A percentile compares a stretch with the other conserved stretches of the same genome.
phyloP scores from a whole-genome alignment of 2,888 invertebrate genomes.

The Anorthoa munda region DNA sequence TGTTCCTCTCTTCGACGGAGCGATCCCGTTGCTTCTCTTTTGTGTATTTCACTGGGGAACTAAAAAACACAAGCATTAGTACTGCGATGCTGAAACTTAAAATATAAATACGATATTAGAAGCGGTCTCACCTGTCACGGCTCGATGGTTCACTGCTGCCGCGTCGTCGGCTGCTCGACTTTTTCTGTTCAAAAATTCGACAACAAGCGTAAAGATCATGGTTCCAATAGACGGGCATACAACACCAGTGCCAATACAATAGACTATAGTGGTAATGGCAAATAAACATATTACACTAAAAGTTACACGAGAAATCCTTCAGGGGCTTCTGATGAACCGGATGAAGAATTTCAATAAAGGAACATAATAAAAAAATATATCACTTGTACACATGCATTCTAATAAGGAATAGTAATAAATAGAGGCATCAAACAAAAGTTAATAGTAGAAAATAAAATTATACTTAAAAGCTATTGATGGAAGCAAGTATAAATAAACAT shows the following conservation, averaged over 20 bases:
- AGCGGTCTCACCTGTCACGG: conserved; percentile 79
- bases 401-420: conserved; percentile 80
- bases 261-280: conserved; percentile 89
- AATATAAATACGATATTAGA: not conserved
- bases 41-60: conserved; percentile 83
- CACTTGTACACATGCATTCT: conserved; percentile 86
- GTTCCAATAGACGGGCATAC: conserved; percentile 66
- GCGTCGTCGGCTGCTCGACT: conserved; percentile 85
- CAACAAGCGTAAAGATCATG: conserved; percentile 72
- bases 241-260: conserved; percentile 91
- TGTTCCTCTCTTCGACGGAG: conserved; percentile 78
- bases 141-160: conserved; percentile 83
- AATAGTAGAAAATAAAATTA: conserved; percentile 72
- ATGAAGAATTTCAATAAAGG: conserved; percentile 78
- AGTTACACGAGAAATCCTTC: conserved; percentile 77
- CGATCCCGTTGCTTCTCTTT: conserved; percentile 82
- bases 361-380: conserved; percentile 72
- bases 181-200: conserved; percentile 87
- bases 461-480: conserved; percentile 86
- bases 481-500: conserved; percentile 81
- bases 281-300: conserved; percentile 83
- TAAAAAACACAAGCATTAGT: conserved; percentile 72
- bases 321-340: conserved; percentile 62
- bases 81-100: not conserved
- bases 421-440: conserved; percentile 79